These are phyloP conservation scores for Lucifuga dentata DNA, from an alignment of 2,113 vertebrate species.

Conservation along the genomic window DNA sequence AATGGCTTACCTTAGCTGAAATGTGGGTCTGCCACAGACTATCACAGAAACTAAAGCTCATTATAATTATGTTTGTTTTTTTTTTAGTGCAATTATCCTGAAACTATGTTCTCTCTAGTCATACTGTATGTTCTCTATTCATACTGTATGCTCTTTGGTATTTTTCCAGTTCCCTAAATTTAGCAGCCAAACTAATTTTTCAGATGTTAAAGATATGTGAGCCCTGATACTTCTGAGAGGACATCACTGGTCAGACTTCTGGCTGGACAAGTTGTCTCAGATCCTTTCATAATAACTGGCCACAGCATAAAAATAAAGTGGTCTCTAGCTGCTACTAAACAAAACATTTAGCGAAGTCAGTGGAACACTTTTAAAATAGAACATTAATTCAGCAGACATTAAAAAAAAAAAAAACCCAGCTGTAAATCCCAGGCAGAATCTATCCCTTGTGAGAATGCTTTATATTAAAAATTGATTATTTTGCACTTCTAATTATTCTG, in stretches of 20 bases:
- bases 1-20: slow-evolving; percentile 26
- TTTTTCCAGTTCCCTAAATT: background rate
- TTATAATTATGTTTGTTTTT: background rate
- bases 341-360: too few species aligned
- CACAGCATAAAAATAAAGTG: background rate
- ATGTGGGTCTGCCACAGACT: slow-evolving; percentile 60
- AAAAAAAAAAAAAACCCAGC: too few species aligned
- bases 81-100: background rate
- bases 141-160: too few species aligned
- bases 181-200: background rate
- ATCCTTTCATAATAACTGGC: background rate
- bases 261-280: background rate
- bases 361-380: too few species aligned
- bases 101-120: background rate
- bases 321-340: slow-evolving; percentile 6
- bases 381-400: background rate
- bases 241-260: background rate
- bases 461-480: background rate
- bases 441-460: background rate
- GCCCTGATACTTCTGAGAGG: background rate
- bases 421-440: background rate
- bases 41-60: slow-evolving; percentile 10
- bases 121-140: too few species aligned
- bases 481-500: background rate
- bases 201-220: too few species aligned